phyloP scores from a whole-genome alignment of 2,797 vertebrate genomes.

The Australoheros facetus region DNA sequence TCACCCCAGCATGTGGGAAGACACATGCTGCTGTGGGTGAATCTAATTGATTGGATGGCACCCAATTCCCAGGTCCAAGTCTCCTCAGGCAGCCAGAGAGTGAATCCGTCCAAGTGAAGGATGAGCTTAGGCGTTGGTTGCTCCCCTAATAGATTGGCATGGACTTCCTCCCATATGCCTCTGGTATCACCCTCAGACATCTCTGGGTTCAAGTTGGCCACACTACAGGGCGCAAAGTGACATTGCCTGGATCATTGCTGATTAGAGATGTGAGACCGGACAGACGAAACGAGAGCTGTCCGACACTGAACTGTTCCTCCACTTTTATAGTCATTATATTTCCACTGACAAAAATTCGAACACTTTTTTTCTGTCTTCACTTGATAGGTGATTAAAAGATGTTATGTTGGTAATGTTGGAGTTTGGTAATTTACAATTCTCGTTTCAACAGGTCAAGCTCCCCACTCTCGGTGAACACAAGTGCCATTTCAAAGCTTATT shows the following conservation, averaged over 20 bases:
- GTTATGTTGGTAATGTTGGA: neutral
- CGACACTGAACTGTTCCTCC: conserved; percentile 13
- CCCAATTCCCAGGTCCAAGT: conserved; percentile 78
- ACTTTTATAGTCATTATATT: neutral
- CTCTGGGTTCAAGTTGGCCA: conserved; percentile 50
- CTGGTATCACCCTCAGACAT: conserved; percentile 63
- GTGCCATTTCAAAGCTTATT: conserved; percentile 80
- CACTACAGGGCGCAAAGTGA: conserved; percentile 43
- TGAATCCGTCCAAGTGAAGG: conserved; percentile 75
- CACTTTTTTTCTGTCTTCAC: neutral
- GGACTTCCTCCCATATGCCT: conserved; percentile 66
- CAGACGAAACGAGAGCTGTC: conserved; percentile 3
- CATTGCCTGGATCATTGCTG: conserved; percentile 31
- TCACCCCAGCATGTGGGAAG: conserved; percentile 76
- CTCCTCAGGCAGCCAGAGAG: conserved; percentile 74
- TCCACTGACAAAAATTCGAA: neutral
- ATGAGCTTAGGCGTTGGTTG: conserved; percentile 70
- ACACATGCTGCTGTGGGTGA: conserved; percentile 77
- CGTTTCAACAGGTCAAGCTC: conserved; percentile 80
- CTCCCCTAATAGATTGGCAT: conserved; percentile 74
- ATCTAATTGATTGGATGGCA: conserved; percentile 83
- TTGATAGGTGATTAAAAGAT: conserved; percentile 4
- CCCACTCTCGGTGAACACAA: conserved; percentile 70
- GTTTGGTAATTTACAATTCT: conserved; percentile 57
- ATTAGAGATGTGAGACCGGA: conserved; percentile 41